Evolutionary conservation across 2,113 vertebrate species (phyloP), one percentile per base, ranked within the genome.

Genomic region (Onychorhynchus coronatus): DNA sequence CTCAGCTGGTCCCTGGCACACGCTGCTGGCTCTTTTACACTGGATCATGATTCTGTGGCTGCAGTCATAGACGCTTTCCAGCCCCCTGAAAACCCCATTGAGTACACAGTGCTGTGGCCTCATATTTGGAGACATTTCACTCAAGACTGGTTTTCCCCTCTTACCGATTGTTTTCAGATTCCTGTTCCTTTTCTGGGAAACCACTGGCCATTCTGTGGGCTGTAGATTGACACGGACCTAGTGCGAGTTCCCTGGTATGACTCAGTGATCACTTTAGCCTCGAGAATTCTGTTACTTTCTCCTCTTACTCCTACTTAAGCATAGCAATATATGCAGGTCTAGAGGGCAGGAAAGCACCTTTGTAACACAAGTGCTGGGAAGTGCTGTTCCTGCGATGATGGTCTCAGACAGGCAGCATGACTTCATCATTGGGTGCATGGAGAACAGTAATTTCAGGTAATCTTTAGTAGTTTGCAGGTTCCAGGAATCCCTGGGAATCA

Each of bases 381-480:
- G 16, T 2, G 7, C 35, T 41, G 27, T 30, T 66, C 23, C 58
- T 49, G 21, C 1, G 10, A 28, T 61, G 14, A 16, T 81, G 86
- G 47, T 70, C 37, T 85, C 62, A 42, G 74, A 91, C 65, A 91
- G 89, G 85, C 79, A 93, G 73, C 44, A 25, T 22, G 83, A 23
- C 66, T 75, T 75, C 76, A 91, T 95, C 90, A 88, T 67, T 52
- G 78, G 39, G 56, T 86, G 85, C 74, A 83, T 14, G 71, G 81
- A 95, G 87, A 87, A 91, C 72, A 93, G 20, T 92, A 50, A 95
- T 87, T 94, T 97, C 91, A 58, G 65, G 56, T 84, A 91, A 97
- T 94, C 82, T 95, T 94, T 93, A 88, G 97, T 95, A 96, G 96
- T 92, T 96, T 92, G 77, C 89, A 87, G 73, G 91, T 97, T 85